Percentiles rank a stretch among this genome's conserved stretches.
phyloP scores from a whole-genome alignment of 2,797 vertebrate species.

The Scolopax rusticola region DNA sequence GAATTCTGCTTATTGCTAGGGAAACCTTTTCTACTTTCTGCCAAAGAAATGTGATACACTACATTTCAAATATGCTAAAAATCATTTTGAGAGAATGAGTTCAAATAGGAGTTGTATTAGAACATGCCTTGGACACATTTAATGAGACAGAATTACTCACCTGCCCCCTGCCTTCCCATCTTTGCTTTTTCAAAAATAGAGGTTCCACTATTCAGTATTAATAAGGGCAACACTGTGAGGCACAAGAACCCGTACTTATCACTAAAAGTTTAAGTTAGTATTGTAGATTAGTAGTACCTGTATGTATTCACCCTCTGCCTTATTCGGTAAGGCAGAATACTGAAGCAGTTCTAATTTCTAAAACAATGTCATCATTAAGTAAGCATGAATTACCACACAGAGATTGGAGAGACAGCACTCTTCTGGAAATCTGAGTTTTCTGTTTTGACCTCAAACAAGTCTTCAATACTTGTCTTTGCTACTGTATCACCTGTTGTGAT shows the following conservation, averaged over 20 bases:
- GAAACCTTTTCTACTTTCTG: background rate
- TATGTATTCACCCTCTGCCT: background rate
- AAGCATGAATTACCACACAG: background rate
- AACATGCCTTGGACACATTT: background rate
- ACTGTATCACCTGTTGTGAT: background rate
- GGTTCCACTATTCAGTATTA: background rate
- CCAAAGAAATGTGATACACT: background rate
- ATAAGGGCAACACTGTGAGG: background rate
- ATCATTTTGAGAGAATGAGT: background rate
- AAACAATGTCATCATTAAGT: background rate
- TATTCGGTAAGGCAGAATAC: background rate
- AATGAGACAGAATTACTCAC: background rate
- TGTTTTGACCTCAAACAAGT: background rate
- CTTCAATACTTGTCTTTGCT: background rate
- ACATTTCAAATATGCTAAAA: background rate
- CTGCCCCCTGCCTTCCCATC: background rate
- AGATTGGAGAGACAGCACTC: background rate
- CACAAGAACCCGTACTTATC: background rate
- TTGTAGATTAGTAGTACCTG: background rate
- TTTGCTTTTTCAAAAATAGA: background rate
- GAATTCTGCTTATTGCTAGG: background rate
- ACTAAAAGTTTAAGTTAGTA: background rate
- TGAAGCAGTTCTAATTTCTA: background rate
- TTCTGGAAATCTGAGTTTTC: background rate
- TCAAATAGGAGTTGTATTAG: background rate